phyloP scores from a whole-genome alignment of 2,888 invertebrate genomes.

The Folsomia candida region DNA sequence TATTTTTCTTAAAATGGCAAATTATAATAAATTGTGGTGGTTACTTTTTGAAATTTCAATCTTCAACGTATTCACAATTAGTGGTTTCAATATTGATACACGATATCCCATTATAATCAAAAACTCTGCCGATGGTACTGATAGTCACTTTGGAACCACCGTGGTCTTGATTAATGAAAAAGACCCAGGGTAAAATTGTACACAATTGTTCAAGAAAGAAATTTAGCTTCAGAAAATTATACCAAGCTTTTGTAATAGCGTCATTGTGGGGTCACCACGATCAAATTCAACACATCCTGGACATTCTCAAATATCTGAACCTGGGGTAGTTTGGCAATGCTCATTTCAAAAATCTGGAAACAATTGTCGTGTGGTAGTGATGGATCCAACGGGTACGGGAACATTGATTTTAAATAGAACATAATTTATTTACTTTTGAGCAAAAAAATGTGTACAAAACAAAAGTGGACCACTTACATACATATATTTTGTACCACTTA shows the following conservation, averaged over 20 bases:
- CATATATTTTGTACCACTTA: too few species aligned
- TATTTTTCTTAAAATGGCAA: not conserved
- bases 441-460: too few species aligned
- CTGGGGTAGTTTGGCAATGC: slow-evolving; percentile 28
- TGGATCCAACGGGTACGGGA: slow-evolving; percentile 22
- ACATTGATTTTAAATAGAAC: too few species aligned
- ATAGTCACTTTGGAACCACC: slow-evolving; percentile 24
- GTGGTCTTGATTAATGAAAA: slow-evolving; percentile 16
- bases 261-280: slow-evolving; percentile 31
- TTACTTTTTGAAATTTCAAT: not conserved
- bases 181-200: not conserved
- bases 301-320: slow-evolving; percentile 21
- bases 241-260: too few species aligned
- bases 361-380: slow-evolving; percentile 58
- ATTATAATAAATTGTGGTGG: not conserved
- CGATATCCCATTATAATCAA: slow-evolving; percentile 15
- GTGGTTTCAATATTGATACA: slow-evolving; percentile 6
- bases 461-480: too few species aligned
- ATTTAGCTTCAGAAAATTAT: too few species aligned
- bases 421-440: too few species aligned
- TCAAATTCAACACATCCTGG: slow-evolving; percentile 18
- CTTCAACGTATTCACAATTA: not conserved
- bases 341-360: slow-evolving; percentile 52
- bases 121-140: not conserved
- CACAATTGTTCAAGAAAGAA: too few species aligned